Base-by-base conservation (phyloP, 2,113 vertebrate species). In the Leptosomus discolor region DNA sequence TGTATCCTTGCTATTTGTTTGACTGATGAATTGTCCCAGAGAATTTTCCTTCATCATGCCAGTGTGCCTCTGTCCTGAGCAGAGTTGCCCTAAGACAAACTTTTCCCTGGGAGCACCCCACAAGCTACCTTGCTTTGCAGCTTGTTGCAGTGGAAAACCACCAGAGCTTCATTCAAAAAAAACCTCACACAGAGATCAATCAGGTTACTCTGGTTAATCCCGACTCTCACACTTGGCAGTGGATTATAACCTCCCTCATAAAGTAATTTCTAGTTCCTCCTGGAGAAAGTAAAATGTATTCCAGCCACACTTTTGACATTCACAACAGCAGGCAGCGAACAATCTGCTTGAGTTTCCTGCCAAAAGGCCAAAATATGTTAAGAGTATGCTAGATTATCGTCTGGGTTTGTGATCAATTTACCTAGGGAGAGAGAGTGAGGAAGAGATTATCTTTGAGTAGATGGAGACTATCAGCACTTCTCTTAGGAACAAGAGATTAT, bases 121-220 rank as follows among this genome's bases (percentile, higher is more conserved):
- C 18, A 51, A 26, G 22, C 60, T 81, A 30, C 79, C 48, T 71
- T 60, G 75, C 9, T 92, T 91, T 86, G 76, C 53, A 81, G 51
- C 51, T 78, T 65, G 29, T 12, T 73, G 36, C 69, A 64, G 69
- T 87, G 86, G 86, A 96, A 96, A 95, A 90, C 74, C 74, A 94
- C 68, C 51, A 87, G 86, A 89, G 15, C 56, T 85, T 89, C 73
- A 76, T 91, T 81, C 77, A 61, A 9, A 46, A 65, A 88, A 73
- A 96, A 85, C 91, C 86, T 91, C 91, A 95, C 96, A 97, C 95
- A 21, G 92, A 94, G 94, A 95, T 97, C 95, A 97, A 2, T 96
- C 83, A 65, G 48, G 83, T 96, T 95, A 60, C 94, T 92, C 88
- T 91, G 69, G 91, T 94, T 97, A 89, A 87, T 96, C 79, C 69